phyloP scores from a whole-genome alignment of 2,113 vertebrate species.

The Probosciger aterrimus region DNA sequence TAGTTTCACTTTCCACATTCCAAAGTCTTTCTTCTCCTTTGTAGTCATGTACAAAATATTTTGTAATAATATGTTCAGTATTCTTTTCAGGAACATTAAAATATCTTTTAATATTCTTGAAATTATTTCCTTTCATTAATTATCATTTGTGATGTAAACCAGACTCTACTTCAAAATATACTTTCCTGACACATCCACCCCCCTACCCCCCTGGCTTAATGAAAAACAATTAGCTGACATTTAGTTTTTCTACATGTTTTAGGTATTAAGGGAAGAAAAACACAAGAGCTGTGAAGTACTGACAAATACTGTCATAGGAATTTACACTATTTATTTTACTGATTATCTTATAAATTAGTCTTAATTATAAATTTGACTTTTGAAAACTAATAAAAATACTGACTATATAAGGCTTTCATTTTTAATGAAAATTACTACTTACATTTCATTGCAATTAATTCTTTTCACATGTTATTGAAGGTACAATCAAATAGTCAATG shows the following conservation, averaged over 20 bases:
- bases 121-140: background rate
- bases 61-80: background rate
- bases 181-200: background rate
- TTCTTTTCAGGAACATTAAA: too few relatives aligned
- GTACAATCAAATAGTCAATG: constrained; percentile 39
- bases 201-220: background rate
- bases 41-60: background rate
- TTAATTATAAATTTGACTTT: constrained; percentile 34
- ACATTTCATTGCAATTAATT: constrained; percentile 32
- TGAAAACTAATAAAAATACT: constrained; percentile 34
- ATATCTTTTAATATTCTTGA: background rate
- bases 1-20: background rate
- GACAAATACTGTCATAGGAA: background rate
- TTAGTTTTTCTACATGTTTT: background rate
- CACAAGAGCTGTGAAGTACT: background rate
- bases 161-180: background rate
- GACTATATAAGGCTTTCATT: constrained; percentile 24
- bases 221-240: background rate
- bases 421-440: constrained; percentile 49
- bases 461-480: constrained; percentile 28
- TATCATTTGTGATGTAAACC: background rate
- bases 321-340: background rate
- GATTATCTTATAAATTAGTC: background rate
- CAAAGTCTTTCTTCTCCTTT: background rate
- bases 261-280: background rate